phyloP scores from a whole-genome alignment of 2,888 invertebrate genomes.

The Panorpa germanica region DNA sequence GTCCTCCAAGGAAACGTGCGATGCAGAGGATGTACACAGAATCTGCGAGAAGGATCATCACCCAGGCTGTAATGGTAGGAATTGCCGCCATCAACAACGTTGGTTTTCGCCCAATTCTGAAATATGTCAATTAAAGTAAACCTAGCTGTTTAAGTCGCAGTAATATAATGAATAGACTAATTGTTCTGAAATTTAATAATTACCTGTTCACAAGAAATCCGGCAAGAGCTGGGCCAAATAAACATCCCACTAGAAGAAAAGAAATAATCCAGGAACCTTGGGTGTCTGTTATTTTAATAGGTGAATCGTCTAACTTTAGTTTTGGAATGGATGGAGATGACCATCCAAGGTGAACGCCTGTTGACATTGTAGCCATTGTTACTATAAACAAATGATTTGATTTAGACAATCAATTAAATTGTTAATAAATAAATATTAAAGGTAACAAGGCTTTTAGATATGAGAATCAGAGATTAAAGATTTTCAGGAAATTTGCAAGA shows the following conservation, averaged over 20 bases:
- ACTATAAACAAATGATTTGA: too few species aligned
- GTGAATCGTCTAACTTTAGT: slow-evolving; percentile 27
- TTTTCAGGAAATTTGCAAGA: slow-evolving; percentile 26
- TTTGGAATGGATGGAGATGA: slow-evolving; percentile 38
- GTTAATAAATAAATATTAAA: too few species aligned
- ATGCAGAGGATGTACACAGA: slow-evolving; percentile 35
- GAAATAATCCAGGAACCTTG: slow-evolving; percentile 45
- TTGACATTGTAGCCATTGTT: slow-evolving; percentile 31
- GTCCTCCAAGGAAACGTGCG: slow-evolving; percentile 37
- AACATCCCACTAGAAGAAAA: slow-evolving; percentile 39
- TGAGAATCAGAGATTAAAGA: too few species aligned
- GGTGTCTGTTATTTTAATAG: slow-evolving; percentile 30
- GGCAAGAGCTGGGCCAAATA: slow-evolving; percentile 39
- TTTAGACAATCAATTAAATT: too few species aligned
- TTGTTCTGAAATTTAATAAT: too few species aligned
- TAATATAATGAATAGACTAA: too few species aligned
- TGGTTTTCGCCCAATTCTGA: slow-evolving; percentile 38
- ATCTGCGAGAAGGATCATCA: slow-evolving; percentile 37
- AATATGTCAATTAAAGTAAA: too few species aligned
- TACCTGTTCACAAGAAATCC: slow-evolving; percentile 35
- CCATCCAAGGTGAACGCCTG: slow-evolving; percentile 37
- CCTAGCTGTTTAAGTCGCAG: too few species aligned
- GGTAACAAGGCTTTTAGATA: too few species aligned
- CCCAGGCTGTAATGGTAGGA: slow-evolving; percentile 42
- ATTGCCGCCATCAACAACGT: slow-evolving; percentile 36